Conservation (phyloP, 2,888 invertebrate genomes). For the Venustoraphidia nigricollis region DNA sequence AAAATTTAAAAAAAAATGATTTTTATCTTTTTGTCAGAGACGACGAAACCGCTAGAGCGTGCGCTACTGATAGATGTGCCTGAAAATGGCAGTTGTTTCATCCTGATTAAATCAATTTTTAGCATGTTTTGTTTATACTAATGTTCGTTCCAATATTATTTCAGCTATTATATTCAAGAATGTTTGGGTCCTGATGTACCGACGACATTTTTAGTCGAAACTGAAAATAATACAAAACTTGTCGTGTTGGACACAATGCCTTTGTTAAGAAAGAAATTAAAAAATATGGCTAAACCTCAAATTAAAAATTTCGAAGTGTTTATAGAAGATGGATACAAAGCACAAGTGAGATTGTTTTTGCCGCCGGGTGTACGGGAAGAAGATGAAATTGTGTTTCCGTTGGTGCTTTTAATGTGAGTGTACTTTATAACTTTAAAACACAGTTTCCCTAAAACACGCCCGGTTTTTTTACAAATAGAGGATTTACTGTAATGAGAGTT, state of each 20-base stretch:
- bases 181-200: conserved; percentile 69
- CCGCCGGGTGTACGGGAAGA: conserved; percentile 75
- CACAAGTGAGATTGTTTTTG: conserved; percentile 61
- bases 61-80: too few relatives aligned
- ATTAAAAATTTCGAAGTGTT: conserved; percentile 49
- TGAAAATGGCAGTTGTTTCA: too few relatives aligned
- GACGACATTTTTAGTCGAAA: conserved; percentile 45
- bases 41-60: too few relatives aligned
- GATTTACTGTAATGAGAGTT: background rate
- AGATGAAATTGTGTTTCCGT: conserved; percentile 65
- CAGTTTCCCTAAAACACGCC: background rate
- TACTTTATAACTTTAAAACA: background rate
- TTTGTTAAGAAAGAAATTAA: conserved; percentile 43
- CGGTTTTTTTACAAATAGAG: background rate
- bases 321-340: conserved; percentile 48
- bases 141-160: too few relatives aligned
- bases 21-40: too few relatives aligned
- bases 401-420: conserved; percentile 73
- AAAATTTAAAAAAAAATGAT: too few relatives aligned
- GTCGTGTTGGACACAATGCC: conserved; percentile 54
- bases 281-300: conserved; percentile 57
- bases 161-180: conserved; percentile 46
- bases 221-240: conserved; percentile 39
- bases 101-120: too few relatives aligned
- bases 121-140: too few relatives aligned